Conservation (phyloP, 2,797 vertebrate genomes). For the Sebastes miniatus region DNA sequence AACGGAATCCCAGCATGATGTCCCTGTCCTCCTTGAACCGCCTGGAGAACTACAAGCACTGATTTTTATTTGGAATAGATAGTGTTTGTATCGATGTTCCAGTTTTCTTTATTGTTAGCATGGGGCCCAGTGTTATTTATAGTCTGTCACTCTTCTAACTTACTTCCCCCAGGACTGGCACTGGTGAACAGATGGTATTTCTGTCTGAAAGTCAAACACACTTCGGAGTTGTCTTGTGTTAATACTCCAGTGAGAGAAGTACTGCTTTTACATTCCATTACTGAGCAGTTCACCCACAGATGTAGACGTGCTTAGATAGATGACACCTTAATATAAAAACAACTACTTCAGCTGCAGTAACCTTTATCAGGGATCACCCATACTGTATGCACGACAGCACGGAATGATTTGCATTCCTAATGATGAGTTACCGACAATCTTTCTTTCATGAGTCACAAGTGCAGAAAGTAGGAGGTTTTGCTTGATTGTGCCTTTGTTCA, state of each 20-base stretch:
- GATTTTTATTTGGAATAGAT: conserved; percentile 45
- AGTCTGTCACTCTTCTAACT: conserved; percentile 39
- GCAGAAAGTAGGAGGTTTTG: conserved; percentile 2
- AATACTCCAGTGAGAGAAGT: not conserved
- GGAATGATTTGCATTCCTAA: not conserved
- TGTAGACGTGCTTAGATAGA: not conserved
- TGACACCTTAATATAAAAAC: not conserved
- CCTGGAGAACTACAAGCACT: conserved; percentile 27
- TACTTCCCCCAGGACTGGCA: conserved; percentile 35
- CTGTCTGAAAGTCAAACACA: conserved; percentile 45
- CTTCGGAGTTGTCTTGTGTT: not conserved
- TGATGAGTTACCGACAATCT: not conserved
- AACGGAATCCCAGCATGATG: conserved; percentile 43
- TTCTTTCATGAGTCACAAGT: not conserved
- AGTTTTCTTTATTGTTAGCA: conserved; percentile 52
- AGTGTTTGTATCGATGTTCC: conserved; percentile 56
- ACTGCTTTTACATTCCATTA: not conserved
- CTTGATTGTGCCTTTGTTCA: conserved; percentile 24
- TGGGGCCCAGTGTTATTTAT: conserved; percentile 50
- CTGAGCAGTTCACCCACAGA: not conserved
- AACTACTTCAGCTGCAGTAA: not conserved
- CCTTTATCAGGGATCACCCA: not conserved
- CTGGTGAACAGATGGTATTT: conserved; percentile 54
- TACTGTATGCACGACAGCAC: not conserved
- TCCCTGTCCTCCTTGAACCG: conserved; percentile 31